Conservation (phyloP, 2,113 vertebrate genomes). For the Nerophis lumbriciformis region DNA sequence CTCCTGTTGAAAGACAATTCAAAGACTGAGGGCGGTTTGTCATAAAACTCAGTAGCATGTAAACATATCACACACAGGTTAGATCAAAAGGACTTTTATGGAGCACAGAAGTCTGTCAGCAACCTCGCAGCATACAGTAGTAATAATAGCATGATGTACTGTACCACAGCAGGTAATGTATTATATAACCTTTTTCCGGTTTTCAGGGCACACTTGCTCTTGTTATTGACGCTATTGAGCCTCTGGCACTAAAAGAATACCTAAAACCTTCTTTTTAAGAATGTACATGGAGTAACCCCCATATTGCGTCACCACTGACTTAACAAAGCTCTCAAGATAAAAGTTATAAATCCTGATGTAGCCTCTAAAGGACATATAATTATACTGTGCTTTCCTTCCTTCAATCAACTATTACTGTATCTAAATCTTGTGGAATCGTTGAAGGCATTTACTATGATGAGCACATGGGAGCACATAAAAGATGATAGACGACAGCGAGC, state of each 20-base stretch:
- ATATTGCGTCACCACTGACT: slow-evolving; percentile 8
- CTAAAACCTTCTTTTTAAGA: slow-evolving; percentile 12
- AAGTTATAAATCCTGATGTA: slow-evolving; percentile 1
- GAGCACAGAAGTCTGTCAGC: not conserved
- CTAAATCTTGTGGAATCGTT: not conserved
- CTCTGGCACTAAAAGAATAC: slow-evolving; percentile 8
- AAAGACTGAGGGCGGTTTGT: not conserved
- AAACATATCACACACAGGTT: slow-evolving; percentile 13
- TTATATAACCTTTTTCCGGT: slow-evolving; percentile 22
- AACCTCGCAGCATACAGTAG: not conserved
- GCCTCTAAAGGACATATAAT: not conserved
- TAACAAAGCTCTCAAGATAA: not conserved
- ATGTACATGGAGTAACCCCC: slow-evolving; percentile 2
- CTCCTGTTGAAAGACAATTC: not conserved
- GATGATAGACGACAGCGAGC: not conserved
- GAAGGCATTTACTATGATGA: not conserved
- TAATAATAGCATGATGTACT: slow-evolving; percentile 25
- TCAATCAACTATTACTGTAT: not conserved
- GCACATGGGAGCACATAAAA: not conserved
- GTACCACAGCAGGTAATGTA: slow-evolving; percentile 12
- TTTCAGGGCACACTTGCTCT: slow-evolving; percentile 33
- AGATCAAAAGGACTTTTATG: slow-evolving; percentile 14
- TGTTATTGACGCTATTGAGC: not conserved
- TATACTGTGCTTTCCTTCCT: not conserved
- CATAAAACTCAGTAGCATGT: slow-evolving; percentile 16